Evolutionary conservation across 2,797 vertebrate genomes (phyloP).

Genomic region (Urosaurus nigricauda): DNA sequence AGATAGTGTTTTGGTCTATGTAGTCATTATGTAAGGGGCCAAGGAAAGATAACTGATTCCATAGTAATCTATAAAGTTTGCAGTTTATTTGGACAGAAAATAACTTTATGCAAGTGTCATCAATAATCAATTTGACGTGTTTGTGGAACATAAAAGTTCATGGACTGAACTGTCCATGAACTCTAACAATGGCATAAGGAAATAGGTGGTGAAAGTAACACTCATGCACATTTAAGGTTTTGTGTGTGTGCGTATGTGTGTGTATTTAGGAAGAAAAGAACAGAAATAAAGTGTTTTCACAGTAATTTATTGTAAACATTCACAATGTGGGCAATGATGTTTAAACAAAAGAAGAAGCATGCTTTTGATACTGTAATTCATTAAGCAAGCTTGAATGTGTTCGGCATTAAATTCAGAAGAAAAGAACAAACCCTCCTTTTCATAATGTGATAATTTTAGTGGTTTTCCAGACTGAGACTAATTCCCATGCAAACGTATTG

Average conservation of each 20-base stretch:
- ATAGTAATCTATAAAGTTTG: constrained; percentile 11
- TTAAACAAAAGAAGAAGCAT: not conserved
- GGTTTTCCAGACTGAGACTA: constrained; percentile 21
- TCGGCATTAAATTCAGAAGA: constrained; percentile 32
- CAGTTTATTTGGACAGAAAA: not conserved
- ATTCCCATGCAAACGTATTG: constrained; percentile 33
- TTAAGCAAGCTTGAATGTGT: not conserved
- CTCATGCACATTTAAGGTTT: not conserved
- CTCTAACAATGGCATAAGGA: not conserved
- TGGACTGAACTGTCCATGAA: constrained; percentile 20
- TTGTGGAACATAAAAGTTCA: not conserved
- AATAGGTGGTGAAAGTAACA: constrained; percentile 1
- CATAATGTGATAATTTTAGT: constrained; percentile 4
- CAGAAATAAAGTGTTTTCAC: constrained; percentile 2
- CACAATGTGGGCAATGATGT: not conserved
- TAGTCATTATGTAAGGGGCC: not conserved
- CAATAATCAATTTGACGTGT: not conserved
- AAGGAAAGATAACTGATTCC: not conserved
- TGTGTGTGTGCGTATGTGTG: too few species aligned
- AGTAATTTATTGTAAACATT: constrained; percentile 21
- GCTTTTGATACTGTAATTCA: constrained; percentile 11
- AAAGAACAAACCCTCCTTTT: constrained; percentile 17
- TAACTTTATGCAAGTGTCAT: not conserved
- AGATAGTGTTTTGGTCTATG: not conserved
- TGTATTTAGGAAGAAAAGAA: not conserved